Conservation (phyloP, 2,797 vertebrate genomes). For the Enteromius unitaeniatus region DNA sequence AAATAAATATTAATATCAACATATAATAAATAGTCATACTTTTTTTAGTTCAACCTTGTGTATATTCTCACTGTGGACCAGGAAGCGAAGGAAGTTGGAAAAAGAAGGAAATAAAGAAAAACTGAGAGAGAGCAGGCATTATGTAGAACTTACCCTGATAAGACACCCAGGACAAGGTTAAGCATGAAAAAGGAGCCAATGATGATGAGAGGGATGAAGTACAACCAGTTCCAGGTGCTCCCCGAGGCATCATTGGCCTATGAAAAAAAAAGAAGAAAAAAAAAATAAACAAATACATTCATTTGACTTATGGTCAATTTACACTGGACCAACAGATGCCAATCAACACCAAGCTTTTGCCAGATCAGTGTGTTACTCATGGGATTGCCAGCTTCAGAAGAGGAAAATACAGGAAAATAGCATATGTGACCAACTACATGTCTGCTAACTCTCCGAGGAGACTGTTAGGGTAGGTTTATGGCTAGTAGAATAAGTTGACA, state of each 20-base stretch:
- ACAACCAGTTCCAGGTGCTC: slow-evolving; percentile 97
- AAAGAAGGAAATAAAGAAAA: not conserved
- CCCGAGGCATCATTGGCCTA: slow-evolving; percentile 92
- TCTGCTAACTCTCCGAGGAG: too few species aligned
- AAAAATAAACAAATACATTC: not conserved
- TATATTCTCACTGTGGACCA: not conserved
- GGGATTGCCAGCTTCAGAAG: too few species aligned
- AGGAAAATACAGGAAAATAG: too few species aligned
- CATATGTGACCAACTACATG: too few species aligned
- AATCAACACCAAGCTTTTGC: too few species aligned
- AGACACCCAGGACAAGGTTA: slow-evolving; percentile 95
- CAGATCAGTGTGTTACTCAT: too few species aligned
- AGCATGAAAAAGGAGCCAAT: slow-evolving; percentile 99
- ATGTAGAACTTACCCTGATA: slow-evolving; percentile 79
- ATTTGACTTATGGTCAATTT: not conserved
- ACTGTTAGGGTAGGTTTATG: too few species aligned
- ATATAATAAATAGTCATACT: too few species aligned
- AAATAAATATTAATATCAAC: too few species aligned
- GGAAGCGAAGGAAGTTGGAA: not conserved
- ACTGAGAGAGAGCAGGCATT: not conserved
- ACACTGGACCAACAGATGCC: not conserved
- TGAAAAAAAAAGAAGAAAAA: not conserved
- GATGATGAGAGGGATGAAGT: slow-evolving; percentile 98
- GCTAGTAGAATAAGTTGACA: too few species aligned
- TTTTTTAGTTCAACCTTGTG: not conserved